Evolutionary conservation across 2,797 vertebrate genomes (phyloP).

Genomic region (Echeneis naucrates): DNA sequence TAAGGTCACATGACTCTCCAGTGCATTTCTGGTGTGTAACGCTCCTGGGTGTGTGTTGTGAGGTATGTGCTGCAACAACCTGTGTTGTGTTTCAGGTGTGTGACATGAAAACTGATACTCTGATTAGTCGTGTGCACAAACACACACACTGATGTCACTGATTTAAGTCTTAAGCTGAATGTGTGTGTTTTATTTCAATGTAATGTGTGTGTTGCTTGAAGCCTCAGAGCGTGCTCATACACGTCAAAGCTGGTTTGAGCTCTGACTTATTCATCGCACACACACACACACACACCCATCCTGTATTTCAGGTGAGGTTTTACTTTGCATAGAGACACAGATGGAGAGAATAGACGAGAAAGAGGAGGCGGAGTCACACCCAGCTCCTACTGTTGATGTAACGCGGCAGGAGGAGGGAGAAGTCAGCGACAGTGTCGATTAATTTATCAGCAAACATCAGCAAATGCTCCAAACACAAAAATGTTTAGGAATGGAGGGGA

Average conservation of each 20-base stretch:
- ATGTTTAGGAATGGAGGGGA: too few relatives aligned
- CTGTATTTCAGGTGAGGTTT: constrained; percentile 64
- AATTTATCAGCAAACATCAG: too few relatives aligned
- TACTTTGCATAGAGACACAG: constrained; percentile 47
- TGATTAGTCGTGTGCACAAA: too few relatives aligned
- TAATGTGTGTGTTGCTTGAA: constrained; percentile 32
- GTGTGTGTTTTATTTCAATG: neutral
- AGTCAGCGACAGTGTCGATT: too few relatives aligned
- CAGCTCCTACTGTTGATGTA: constrained; percentile 7
- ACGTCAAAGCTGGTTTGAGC: constrained; percentile 15
- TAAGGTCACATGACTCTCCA: too few relatives aligned
- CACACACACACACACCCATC: constrained; percentile 10
- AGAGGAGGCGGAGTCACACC: constrained; percentile 28
- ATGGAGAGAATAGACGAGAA: constrained; percentile 7
- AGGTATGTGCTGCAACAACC: too few relatives aligned
- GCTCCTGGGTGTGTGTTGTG: too few relatives aligned
- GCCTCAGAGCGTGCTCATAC: constrained; percentile 47
- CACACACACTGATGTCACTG: neutral
- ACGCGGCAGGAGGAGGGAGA: neutral
- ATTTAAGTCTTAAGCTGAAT: neutral
- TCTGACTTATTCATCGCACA: neutral
- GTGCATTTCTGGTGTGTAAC: too few relatives aligned
- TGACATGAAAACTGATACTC: neutral
- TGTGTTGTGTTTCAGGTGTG: neutral
- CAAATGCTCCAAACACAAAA: too few relatives aligned